A percentile compares a stretch with the other conserved stretches of the same genome.
phyloP scores from a whole-genome alignment of 1,140 invertebrate species.

The Leucophenga varia region DNA sequence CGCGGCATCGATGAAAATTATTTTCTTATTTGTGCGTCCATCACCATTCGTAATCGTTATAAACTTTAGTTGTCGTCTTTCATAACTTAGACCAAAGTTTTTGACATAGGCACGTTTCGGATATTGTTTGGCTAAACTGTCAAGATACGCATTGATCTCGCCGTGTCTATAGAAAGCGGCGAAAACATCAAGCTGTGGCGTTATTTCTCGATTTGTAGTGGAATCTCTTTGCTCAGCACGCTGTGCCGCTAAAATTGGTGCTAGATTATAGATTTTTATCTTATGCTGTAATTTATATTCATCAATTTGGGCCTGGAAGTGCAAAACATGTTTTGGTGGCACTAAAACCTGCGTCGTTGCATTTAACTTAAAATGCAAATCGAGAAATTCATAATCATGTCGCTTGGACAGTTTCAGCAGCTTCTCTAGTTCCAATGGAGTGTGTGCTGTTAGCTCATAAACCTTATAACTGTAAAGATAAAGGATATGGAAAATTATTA shows the following conservation, averaged over 20 bases:
- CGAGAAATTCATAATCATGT: slow-evolving; percentile 26
- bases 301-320: slow-evolving; percentile 28
- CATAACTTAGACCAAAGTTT: slow-evolving; percentile 56
- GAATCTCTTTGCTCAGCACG: slow-evolving; percentile 21
- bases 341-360: slow-evolving; percentile 38
- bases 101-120: slow-evolving; percentile 56
- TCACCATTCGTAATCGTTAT: slow-evolving; percentile 58
- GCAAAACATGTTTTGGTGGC: slow-evolving; percentile 26
- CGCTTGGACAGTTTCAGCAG: slow-evolving; percentile 8
- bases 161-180: slow-evolving; percentile 33
- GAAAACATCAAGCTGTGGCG: slow-evolving; percentile 29
- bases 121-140: slow-evolving; percentile 55
- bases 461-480: not conserved
- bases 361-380: slow-evolving; percentile 3
- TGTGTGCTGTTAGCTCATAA: not conserved
- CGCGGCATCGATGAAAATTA: slow-evolving; percentile 62
- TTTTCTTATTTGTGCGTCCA: slow-evolving; percentile 54
- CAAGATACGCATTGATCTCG: slow-evolving; percentile 61
- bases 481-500: too few species aligned
- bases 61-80: slow-evolving; percentile 59
- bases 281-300: slow-evolving; percentile 27
- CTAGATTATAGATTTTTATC: slow-evolving; percentile 47
- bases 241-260: slow-evolving; percentile 17
- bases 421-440: not conserved
- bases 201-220: slow-evolving; percentile 9